These are phyloP conservation scores for Phataginus tetradactyla DNA, from an alignment of 2,797 vertebrate genomes.

Conservation along the genomic window DNA sequence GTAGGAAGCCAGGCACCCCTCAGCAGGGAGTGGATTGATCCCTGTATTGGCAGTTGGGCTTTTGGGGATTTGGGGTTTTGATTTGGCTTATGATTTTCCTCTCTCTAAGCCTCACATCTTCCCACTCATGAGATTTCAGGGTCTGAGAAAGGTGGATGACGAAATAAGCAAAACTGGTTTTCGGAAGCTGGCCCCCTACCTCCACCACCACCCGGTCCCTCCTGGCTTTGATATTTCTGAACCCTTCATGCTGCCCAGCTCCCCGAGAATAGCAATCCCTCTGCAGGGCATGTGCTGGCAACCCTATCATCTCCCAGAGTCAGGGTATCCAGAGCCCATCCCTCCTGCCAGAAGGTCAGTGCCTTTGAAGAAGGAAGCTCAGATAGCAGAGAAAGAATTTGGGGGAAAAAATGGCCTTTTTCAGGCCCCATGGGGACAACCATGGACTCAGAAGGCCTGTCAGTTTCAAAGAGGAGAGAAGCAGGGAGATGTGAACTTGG, in stretches of 20 bases:
- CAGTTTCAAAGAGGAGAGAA: neutral
- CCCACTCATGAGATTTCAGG: neutral
- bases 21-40: neutral
- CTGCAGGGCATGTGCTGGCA: neutral
- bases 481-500: neutral
- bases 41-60: neutral
- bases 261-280: neutral
- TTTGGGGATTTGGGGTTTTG: neutral
- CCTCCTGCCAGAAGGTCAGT: neutral
- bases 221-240: neutral
- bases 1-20: neutral
- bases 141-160: neutral
- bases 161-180: neutral
- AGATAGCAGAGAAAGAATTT: neutral
- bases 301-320: fast-evolving
- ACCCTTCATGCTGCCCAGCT: fast-evolving
- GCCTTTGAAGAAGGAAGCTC: neutral
- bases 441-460: neutral
- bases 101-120: neutral
- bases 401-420: neutral
- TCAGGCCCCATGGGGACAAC: no score
- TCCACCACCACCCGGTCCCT: neutral
- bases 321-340: neutral
- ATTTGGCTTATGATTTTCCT: neutral
- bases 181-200: neutral